Base-by-base conservation (phyloP, 2,888 invertebrate species). In the Orthonevra nobilis region DNA sequence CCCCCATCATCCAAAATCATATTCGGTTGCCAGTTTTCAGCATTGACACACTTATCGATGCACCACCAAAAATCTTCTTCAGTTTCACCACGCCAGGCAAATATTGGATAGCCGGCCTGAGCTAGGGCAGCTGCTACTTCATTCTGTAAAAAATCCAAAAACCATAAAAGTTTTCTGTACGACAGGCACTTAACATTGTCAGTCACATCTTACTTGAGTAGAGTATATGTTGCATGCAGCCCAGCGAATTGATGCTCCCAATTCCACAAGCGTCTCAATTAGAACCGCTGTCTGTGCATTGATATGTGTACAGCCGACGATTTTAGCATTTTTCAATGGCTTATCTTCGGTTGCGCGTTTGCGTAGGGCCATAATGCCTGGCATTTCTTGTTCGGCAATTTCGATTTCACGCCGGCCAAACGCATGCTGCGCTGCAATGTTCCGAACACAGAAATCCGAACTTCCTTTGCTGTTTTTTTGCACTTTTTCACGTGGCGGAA, bases 1-100 rank as follows among this genome's bases (percentile, higher is more conserved):
- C 98, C 98, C 0, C 98, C 98, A 87, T 98, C 98, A 86, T 98
- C 98, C 81, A 98, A 90, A 84, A 98, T 97, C 96, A 98, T 97
- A 89, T 99, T 99, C 2, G 98, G 98, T 85, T 97, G 96, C 98
- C 98, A 99, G 84, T 94, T 93, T 83, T 96, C 95, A 0, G 94
- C 92, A 83, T 96, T 96, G 1, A 98, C 94, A 88, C 98, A 97
- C 86, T 95, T 95, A 89, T 98, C 98, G 84, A 98, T 98, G 87
- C 97, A 97, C 98, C 98, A 98, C 98, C 98, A 98, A 89, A 98
- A 98, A 85, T 98, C 98, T 86, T 98, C 98, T 87, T 98, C 98
- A 3, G 96, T 96, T 89, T 98, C 97, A 0, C 97, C 97, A 61
- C 97, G 94, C 98, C 98, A 98, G 7, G 98, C 97, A 90, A 97